Base-by-base conservation (phyloP, 2,888 invertebrate genomes). In the Allygus modestus region DNA sequence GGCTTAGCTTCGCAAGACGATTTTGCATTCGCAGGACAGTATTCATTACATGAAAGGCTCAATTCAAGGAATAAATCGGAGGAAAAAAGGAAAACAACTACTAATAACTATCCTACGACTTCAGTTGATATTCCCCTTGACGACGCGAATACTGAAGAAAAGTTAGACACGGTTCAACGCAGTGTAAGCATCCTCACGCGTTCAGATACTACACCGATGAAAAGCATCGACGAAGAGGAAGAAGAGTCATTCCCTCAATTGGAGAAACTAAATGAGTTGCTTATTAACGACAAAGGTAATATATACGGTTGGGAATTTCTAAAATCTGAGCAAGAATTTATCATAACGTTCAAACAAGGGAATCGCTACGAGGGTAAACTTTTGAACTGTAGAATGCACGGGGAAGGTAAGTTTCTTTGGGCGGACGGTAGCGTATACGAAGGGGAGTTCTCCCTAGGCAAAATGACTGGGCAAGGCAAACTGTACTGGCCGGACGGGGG, bases 301-400 rank as follows among this genome's bases (percentile, higher is more conserved):
- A 69, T 81, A 20, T 54, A n/a, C 33, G 77, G 82, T 20, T 82
- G 82, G 79, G 61, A 31, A 37, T 69, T 75, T 4, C 51, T 77
- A 1, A 54, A 85, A 12, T 20, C 7, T 0, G 82, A 83, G 28
- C 61, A 51, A 15, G 46, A 61, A 23, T 65, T 51, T 15, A 37
- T 28, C 31, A 83, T 85, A 7, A 37, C 28, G 58, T 85, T 85
- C 37, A 75, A 79, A 26, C 71, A 83, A 54, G 85, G 85, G 28
- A 82, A 85, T 28, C 28, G 17, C 0, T 85, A 85, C 41, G 51
- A 82, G 41, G 85, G 85, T 0, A 75, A 58, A 0, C 65, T 85
- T n/a, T 33, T 75, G 5, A 82, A 82, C 54, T 77, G 81, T 51
- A 17, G 54, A 23, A 85, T 85, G 85, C 77, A 85, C 51, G 85